A percentile compares a stretch with the other conserved stretches of the same genome.
phyloP scores from a whole-genome alignment of 2,113 vertebrate genomes.

The Tonatia bakeri region DNA sequence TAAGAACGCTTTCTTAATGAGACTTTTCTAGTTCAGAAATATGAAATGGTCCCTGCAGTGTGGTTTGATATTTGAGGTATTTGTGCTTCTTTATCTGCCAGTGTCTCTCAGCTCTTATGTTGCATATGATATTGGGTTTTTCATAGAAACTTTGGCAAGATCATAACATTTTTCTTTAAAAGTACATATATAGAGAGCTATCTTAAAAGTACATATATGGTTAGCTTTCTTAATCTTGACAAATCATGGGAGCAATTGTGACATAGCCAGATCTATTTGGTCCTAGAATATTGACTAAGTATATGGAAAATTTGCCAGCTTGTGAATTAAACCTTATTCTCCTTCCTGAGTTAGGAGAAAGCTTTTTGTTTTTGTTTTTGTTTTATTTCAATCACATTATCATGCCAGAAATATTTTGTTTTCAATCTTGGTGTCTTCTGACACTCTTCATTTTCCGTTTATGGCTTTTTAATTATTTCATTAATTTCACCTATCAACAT shows the following conservation, averaged over 20 bases:
- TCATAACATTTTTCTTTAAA: not conserved
- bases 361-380: not conserved
- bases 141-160: not conserved
- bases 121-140: not conserved
- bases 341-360: not conserved
- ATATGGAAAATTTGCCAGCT: not conserved
- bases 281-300: not conserved
- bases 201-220: not conserved
- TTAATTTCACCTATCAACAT: constrained; percentile 75
- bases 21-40: not conserved
- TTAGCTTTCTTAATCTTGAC: not conserved
- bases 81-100: not conserved
- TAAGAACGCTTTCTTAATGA: not conserved
- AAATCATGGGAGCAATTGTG: not conserved
- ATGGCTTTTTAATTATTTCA: constrained; percentile 70
- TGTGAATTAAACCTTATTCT: not conserved
- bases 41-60: not conserved
- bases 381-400: not conserved
- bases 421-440: constrained; percentile 59
- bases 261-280: not conserved
- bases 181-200: not conserved
- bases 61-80: not conserved
- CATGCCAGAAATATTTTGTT: constrained; percentile 47
- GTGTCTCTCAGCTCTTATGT: not conserved
- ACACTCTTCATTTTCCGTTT: constrained; percentile 68